Conservation (phyloP, 2,797 vertebrate species). For the Pangasius mekongensis region DNA sequence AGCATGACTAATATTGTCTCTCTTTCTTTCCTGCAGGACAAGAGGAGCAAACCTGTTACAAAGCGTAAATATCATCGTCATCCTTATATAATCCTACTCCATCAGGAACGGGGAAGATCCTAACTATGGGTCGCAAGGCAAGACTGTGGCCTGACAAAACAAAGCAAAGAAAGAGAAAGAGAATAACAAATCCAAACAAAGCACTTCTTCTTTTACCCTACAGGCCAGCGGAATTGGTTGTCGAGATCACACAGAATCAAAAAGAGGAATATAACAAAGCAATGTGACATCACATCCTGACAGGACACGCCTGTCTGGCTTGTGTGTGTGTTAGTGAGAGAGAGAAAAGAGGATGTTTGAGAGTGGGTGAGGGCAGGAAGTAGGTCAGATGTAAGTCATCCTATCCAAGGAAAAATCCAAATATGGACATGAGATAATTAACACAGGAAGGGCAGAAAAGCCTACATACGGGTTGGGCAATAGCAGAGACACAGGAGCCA, state of each 20-base stretch:
- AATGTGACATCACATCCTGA: conserved; percentile 70
- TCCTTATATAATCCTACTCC: neutral
- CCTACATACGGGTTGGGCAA: conserved; percentile 55
- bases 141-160: conserved; percentile 35
- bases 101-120: conserved; percentile 30
- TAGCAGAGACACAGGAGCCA: conserved; percentile 53
- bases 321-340: conserved; percentile 41
- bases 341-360: conserved; percentile 42
- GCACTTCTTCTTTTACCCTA: conserved; percentile 53
- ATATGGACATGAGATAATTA: conserved; percentile 69
- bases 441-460: conserved; percentile 67
- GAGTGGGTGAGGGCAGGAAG: conserved; percentile 38
- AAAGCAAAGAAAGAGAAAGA: conserved; percentile 27
- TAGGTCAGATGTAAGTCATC: conserved; percentile 62
- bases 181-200: conserved; percentile 43
- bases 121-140: conserved; percentile 41
- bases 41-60: neutral
- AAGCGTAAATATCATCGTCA: neutral
- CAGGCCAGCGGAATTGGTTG: conserved; percentile 22
- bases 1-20: neutral
- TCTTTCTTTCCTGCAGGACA: neutral
- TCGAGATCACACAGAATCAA: conserved; percentile 56
- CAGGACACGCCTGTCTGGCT: conserved; percentile 63
- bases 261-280: conserved; percentile 61
- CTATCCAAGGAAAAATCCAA: conserved; percentile 69